Conservation (phyloP, 1,140 invertebrate species). For the Drosophila arizonae region DNA sequence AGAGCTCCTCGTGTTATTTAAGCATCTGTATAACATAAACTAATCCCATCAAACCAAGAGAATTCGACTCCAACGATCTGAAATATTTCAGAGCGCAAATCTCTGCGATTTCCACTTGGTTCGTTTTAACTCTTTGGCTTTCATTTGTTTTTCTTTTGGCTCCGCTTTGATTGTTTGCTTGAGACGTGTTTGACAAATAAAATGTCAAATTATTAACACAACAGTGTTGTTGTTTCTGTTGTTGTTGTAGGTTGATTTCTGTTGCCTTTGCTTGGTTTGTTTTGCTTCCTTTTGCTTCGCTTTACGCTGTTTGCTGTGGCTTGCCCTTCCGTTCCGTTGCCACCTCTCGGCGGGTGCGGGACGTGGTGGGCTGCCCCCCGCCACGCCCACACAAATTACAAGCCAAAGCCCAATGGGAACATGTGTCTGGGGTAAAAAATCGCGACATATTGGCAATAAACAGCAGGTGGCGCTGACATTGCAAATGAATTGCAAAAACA, state of each 20-base stretch:
- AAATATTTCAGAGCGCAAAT: too few relatives aligned
- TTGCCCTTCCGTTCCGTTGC: slow-evolving; percentile 30
- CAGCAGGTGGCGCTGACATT: slow-evolving; percentile 70
- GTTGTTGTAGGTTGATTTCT: slow-evolving; percentile 11
- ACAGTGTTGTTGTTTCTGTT: slow-evolving; percentile 35
- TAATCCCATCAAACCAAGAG: too few relatives aligned
- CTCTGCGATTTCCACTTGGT: background rate
- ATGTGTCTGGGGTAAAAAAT: slow-evolving; percentile 55
- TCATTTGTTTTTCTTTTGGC: background rate
- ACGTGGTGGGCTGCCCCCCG: background rate
- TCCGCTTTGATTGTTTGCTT: slow-evolving; percentile 40
- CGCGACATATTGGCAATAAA: slow-evolving; percentile 78
- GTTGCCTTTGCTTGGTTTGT: background rate
- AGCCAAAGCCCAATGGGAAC: slow-evolving; percentile 32
- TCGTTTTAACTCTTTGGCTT: slow-evolving; percentile 50
- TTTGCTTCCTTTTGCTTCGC: background rate
- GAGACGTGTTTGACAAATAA: slow-evolving; percentile 67
- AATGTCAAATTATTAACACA: slow-evolving; percentile 78
- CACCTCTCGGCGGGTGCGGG: too few relatives aligned
- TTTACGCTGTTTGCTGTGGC: slow-evolving; percentile 3
- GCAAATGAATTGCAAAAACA: slow-evolving; percentile 42
- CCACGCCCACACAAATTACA: slow-evolving; percentile 15
- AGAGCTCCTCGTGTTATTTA: too few relatives aligned
- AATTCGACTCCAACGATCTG: too few relatives aligned
- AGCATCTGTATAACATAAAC: too few relatives aligned